Percentiles rank a stretch among this genome's conserved stretches.
Conservation (phyloP, 2,888 invertebrate species). For the Lepidocyrtoides sp. region DNA sequence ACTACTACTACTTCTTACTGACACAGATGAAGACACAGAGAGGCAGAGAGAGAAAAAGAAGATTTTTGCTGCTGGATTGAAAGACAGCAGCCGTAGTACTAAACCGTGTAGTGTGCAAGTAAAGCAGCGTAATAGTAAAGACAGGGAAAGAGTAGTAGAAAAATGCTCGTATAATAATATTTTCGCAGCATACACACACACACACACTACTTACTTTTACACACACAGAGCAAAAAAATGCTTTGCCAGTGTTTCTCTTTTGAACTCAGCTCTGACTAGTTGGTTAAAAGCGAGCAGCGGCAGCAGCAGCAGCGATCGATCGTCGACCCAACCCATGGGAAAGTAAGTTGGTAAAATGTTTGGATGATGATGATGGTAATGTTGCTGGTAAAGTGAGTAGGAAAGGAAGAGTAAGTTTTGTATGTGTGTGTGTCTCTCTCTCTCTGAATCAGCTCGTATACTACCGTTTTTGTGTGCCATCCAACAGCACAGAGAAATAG, state of each 20-base stretch:
- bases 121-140: background rate
- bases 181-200: conserved; percentile 43
- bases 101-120: conserved; percentile 15
- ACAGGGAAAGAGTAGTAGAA: conserved; percentile 1
- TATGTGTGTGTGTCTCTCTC: background rate
- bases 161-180: conserved; percentile 39
- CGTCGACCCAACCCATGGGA: conserved; percentile 83
- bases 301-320: conserved; percentile 77
- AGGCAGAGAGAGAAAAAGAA: conserved; percentile 15
- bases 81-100: conserved; percentile 49
- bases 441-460: too few species aligned
- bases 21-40: conserved; percentile 46
- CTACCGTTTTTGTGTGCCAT: conserved; percentile 23
- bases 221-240: conserved; percentile 10
- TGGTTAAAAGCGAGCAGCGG: conserved; percentile 46
- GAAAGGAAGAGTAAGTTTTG: conserved; percentile 17
- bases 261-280: conserved; percentile 11
- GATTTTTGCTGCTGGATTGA: conserved; percentile 64
- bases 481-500: background rate
- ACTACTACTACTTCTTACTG: conserved; percentile 17
- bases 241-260: conserved; percentile 48
- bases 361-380: conserved; percentile 30
- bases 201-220: too few species aligned
- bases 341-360: conserved; percentile 60
- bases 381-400: background rate